Evolutionary conservation across 2,888 invertebrate genomes (phyloP).

Genomic region (Ceratothoa steindachneri): DNA sequence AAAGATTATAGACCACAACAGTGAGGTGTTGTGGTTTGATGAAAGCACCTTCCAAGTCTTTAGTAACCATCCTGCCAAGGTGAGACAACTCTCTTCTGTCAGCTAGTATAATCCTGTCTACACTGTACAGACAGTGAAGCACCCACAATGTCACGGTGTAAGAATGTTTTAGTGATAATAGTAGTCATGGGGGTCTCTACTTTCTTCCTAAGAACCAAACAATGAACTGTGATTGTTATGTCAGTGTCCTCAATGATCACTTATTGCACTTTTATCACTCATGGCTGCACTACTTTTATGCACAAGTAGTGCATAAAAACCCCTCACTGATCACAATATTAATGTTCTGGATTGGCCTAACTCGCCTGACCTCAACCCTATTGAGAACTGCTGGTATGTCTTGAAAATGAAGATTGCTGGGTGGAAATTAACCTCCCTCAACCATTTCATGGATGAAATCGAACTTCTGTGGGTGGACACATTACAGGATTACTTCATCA

Average conservation of each 20-base stretch:
- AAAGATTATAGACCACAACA: no score
- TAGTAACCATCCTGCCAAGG: no score
- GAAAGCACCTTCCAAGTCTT: no score
- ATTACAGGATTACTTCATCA: background rate
- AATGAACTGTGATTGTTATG: no score
- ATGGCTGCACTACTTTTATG: background rate
- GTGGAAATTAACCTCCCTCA: background rate
- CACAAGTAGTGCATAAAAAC: background rate
- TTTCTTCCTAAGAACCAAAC: no score
- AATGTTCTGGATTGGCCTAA: background rate
- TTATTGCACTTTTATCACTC: background rate
- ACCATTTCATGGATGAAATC: background rate
- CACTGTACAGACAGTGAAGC: no score
- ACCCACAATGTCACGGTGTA: no score
- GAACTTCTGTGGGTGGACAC: background rate
- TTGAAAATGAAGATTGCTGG: background rate
- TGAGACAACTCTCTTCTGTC: no score
- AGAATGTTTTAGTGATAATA: no score
- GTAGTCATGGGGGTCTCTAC: no score
- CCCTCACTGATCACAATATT: background rate
- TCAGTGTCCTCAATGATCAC: background rate
- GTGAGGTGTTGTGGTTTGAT: no score
- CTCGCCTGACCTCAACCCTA: background rate
- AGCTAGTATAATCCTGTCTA: no score
- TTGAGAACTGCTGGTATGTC: background rate